Percentiles rank a stretch among this genome's conserved stretches.
Conservation (phyloP, 2,888 invertebrate species). For the Melieria omissa region DNA sequence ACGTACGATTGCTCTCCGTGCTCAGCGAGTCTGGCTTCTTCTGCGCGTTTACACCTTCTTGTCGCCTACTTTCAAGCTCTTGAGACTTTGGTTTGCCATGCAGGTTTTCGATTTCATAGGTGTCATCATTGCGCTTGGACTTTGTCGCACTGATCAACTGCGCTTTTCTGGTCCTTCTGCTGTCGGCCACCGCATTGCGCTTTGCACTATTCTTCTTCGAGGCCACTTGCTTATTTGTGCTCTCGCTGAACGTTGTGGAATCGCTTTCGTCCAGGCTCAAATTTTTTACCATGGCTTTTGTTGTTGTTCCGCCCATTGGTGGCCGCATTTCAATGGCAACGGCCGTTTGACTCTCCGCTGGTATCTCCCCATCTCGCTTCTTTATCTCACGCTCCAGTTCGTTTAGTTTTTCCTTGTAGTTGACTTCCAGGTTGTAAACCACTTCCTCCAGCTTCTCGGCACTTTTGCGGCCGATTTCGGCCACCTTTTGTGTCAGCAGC, state of each 20-base stretch:
- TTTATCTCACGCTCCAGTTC: constrained; percentile 54
- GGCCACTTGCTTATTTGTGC: constrained; percentile 10
- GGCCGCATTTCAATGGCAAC: background rate
- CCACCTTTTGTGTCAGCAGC: constrained; percentile 53
- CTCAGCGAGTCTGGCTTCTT: constrained; percentile 22
- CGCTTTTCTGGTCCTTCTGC: background rate
- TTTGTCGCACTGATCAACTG: background rate
- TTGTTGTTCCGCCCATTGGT: too few species aligned
- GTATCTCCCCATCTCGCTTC: constrained; percentile 13
- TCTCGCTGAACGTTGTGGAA: background rate
- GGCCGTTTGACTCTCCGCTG: constrained; percentile 1
- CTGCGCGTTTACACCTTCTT: background rate
- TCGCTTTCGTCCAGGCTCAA: too few species aligned
- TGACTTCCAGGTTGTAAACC: constrained; percentile 53
- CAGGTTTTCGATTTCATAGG: constrained; percentile 8
- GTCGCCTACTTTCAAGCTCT: background rate
- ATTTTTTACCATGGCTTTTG: too few species aligned
- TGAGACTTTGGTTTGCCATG: background rate
- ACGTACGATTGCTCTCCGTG: constrained; percentile 45
- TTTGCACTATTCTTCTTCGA: background rate
- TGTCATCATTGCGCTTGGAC: constrained; percentile 10
- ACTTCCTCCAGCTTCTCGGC: constrained; percentile 54
- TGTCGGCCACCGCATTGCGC: constrained; percentile 9
- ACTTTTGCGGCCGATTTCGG: constrained; percentile 56
- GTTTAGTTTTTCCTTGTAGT: constrained; percentile 56